Conservation (phyloP, 2,888 invertebrate genomes). For the Lagria hirta region DNA sequence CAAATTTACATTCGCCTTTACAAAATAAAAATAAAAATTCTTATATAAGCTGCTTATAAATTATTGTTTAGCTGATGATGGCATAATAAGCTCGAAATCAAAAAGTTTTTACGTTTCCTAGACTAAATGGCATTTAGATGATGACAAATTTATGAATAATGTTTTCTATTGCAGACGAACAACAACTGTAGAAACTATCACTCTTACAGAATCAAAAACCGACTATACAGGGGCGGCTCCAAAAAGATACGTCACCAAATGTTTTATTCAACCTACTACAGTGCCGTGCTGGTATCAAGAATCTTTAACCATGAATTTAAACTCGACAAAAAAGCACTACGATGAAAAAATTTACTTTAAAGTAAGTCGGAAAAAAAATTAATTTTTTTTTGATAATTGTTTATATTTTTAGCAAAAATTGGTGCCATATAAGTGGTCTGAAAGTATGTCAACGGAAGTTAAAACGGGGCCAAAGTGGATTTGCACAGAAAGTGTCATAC, state of each 20-base stretch:
- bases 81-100: too few relatives aligned
- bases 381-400: too few relatives aligned
- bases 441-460: conserved; percentile 39
- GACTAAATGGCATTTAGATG: too few relatives aligned
- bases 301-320: conserved; percentile 41
- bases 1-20: too few relatives aligned
- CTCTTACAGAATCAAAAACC: conserved; percentile 32
- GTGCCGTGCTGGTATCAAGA: conserved; percentile 44
- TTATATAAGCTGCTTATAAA: too few relatives aligned
- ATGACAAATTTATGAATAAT: too few relatives aligned
- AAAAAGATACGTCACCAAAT: conserved; percentile 37
- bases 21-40: too few relatives aligned
- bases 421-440: conserved; percentile 35
- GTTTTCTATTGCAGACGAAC: conserved; percentile 22
- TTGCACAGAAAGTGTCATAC: too few relatives aligned
- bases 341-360: conserved; percentile 37
- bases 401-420: conserved; percentile 33
- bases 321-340: conserved; percentile 34
- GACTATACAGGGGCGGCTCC: conserved; percentile 38
- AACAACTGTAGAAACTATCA: conserved; percentile 25
- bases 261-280: conserved; percentile 6
- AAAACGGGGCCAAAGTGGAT: conserved; percentile 24
- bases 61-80: too few relatives aligned
- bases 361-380: conserved; percentile 27
- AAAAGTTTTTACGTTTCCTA: too few relatives aligned